phyloP scores from a whole-genome alignment of 2,113 vertebrate species.

The Apodemus sylvaticus region DNA sequence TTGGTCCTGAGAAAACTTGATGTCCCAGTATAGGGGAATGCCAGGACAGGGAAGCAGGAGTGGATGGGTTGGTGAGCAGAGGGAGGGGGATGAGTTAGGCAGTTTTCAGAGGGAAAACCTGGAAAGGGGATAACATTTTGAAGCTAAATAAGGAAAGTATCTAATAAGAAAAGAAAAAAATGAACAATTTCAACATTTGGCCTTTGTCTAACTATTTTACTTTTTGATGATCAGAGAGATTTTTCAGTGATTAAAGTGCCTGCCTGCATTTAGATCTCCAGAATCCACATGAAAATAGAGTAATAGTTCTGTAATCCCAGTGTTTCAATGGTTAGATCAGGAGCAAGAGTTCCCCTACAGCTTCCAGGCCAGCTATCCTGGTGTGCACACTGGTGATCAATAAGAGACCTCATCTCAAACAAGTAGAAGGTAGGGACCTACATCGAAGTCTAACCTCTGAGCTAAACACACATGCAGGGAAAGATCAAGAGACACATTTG shows the following conservation, averaged over 20 bases:
- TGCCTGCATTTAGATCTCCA: background rate
- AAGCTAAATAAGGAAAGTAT: too few species aligned
- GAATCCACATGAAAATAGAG: background rate
- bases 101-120: too few species aligned
- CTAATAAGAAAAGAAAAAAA: background rate
- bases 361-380: background rate
- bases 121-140: too few species aligned
- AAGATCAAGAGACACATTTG: background rate
- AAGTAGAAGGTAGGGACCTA: too few species aligned
- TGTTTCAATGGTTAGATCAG: background rate
- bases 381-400: background rate
- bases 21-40: too few species aligned
- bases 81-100: too few species aligned
- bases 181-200: background rate
- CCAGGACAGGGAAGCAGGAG: too few species aligned
- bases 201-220: background rate
- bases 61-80: too few species aligned
- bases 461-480: background rate
- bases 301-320: background rate
- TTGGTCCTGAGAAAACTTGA: too few species aligned
- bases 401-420: background rate
- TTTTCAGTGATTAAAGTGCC: background rate
- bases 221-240: background rate
- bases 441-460: background rate
- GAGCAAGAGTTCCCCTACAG: too few species aligned